Evolutionary conservation across 2,888 invertebrate species (phyloP).

Genomic region (Heliconius sara): DNA sequence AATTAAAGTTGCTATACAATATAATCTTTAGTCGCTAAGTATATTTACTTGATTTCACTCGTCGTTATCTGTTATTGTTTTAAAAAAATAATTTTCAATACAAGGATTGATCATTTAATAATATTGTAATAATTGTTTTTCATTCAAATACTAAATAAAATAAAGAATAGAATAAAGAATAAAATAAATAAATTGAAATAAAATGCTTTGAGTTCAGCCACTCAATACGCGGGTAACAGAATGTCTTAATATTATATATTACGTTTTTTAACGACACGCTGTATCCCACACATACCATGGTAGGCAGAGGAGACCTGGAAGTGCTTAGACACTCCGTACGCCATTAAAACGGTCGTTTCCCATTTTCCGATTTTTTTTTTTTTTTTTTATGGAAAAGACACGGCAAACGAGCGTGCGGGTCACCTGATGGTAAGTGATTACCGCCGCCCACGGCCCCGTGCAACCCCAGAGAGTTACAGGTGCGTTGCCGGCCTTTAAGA

Average conservation of each 20-base stretch:
- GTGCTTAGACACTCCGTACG: too few relatives aligned
- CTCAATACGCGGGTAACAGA: too few relatives aligned
- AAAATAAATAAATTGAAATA: neutral
- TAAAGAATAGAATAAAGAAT: neutral
- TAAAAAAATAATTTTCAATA: neutral
- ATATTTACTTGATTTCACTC: neutral
- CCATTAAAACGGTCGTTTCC: neutral
- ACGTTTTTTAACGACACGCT: neutral
- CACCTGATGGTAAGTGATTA: too few relatives aligned
- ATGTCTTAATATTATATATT: too few relatives aligned
- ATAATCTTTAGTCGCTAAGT: neutral
- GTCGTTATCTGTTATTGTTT: slow-evolving; percentile 14
- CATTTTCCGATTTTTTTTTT: too few relatives aligned
- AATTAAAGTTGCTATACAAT: neutral
- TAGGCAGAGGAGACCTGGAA: neutral
- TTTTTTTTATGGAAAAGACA: too few relatives aligned
- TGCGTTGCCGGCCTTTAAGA: too few relatives aligned
- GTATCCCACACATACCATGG: neutral
- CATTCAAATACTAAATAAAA: neutral
- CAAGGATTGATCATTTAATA: neutral
- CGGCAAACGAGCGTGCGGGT: too few relatives aligned
- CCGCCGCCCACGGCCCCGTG: too few relatives aligned
- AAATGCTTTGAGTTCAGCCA: neutral
- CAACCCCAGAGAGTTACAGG: too few relatives aligned
- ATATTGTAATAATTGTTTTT: neutral